Evolutionary conservation across 2,888 invertebrate species (phyloP).

Genomic region (Arrhopalites spinosus): DNA sequence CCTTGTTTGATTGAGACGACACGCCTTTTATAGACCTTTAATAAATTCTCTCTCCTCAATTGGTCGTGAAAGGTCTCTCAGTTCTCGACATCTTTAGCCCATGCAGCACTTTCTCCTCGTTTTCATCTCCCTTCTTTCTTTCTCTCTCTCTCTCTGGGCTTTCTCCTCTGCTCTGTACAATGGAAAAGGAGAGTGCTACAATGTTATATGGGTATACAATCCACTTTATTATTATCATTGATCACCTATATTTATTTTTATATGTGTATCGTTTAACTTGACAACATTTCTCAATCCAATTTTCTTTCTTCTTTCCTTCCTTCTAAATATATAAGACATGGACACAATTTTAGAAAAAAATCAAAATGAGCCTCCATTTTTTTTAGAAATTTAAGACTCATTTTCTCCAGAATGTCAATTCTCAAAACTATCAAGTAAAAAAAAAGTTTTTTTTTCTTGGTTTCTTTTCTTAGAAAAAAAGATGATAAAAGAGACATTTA

Average conservation of each 20-base stretch:
- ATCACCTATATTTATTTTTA: no score
- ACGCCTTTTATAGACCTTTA: constrained; percentile 35
- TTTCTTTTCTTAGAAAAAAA: background rate
- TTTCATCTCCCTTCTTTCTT: background rate
- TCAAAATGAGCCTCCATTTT: no score
- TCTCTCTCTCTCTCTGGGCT: background rate
- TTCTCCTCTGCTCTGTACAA: background rate
- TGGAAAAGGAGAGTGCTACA: no score
- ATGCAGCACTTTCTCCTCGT: constrained; percentile 32
- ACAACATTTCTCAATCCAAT: no score
- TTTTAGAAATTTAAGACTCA: no score
- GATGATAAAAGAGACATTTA: background rate
- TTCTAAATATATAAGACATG: no score
- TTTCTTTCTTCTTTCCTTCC: constrained; percentile 2
- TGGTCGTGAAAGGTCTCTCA: constrained; percentile 32
- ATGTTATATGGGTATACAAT: no score
- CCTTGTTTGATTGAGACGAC: constrained; percentile 32
- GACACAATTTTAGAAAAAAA: no score
- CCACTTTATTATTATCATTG: no score
- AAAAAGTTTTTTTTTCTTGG: background rate
- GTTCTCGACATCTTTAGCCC: constrained; percentile 18
- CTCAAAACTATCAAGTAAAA: no score
- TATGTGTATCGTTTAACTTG: no score
- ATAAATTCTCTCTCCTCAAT: constrained; percentile 34
- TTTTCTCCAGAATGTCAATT: no score